Evolutionary conservation across 2,113 vertebrate species (phyloP).

Genomic region (Dendropsophus ebraccatus): DNA sequence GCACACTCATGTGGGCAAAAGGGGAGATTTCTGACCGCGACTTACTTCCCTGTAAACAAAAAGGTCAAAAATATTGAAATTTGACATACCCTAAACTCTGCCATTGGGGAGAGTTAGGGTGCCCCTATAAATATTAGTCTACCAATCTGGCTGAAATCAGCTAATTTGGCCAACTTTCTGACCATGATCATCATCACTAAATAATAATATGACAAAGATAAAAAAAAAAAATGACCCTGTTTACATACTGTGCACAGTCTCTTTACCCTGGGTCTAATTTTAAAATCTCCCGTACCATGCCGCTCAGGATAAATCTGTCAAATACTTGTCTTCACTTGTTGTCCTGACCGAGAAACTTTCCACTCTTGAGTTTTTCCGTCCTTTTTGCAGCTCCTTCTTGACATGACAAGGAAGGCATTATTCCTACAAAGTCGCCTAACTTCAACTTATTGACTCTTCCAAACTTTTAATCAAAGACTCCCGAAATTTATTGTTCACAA

Average conservation of each 20-base stretch:
- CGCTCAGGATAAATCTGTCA: background rate
- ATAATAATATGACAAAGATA: background rate
- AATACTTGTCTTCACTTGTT: background rate
- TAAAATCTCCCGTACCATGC: background rate
- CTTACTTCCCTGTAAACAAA: no score
- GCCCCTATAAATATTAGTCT: background rate
- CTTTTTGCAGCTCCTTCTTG: background rate
- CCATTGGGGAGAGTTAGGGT: no score
- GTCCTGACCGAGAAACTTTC: background rate
- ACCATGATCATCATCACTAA: background rate
- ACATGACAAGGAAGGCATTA: background rate
- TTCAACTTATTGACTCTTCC: background rate
- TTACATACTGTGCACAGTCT: background rate
- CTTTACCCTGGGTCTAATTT: background rate
- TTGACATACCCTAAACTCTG: no score
- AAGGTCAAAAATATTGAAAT: no score
- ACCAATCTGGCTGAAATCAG: no score
- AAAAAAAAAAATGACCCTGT: background rate
- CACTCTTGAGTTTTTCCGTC: background rate
- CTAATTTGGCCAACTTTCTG: no score
- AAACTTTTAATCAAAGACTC: background rate
- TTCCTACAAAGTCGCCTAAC: no score
- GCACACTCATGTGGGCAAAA: no score
- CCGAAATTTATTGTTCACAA: no score
- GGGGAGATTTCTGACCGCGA: no score